Conservation (phyloP, 2,797 vertebrate species). For the Pseudochaenichthys georgianus region DNA sequence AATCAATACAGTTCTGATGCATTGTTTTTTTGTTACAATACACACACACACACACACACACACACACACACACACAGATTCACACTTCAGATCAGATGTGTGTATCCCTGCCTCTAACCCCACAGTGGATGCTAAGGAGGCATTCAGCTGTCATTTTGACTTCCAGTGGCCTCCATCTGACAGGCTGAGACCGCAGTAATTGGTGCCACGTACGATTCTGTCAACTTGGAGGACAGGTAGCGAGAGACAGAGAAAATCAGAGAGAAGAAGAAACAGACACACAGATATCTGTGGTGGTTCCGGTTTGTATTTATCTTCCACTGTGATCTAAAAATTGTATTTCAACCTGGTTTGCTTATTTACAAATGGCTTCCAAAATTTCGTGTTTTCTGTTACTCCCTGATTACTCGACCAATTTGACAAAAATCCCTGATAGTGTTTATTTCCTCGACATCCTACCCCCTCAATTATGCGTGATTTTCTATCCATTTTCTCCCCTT, state of each 20-base stretch:
- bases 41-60: conserved; percentile 7
- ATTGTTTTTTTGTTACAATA: not conserved
- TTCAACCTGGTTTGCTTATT: not conserved
- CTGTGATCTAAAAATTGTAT: not conserved
- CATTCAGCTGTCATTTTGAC: conserved; percentile 46
- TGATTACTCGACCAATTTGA: not conserved
- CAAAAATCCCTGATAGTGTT: not conserved
- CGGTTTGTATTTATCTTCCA: conserved; percentile 3
- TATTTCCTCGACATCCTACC: conserved; percentile 3
- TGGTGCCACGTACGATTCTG: conserved; percentile 68
- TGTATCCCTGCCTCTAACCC: conserved; percentile 17
- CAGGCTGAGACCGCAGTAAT: conserved; percentile 60
- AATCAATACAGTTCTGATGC: not conserved
- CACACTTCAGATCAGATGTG: conserved; percentile 16
- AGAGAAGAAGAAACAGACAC: conserved; percentile 16
- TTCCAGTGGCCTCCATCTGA: conserved; percentile 45
- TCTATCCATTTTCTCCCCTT: conserved; percentile 12
- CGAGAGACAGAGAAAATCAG: conserved; percentile 40
- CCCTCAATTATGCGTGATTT: conserved; percentile 3
- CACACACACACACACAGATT: not conserved
- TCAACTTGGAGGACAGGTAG: conserved; percentile 57
- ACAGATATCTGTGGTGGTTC: conserved; percentile 1
- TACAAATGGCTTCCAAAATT: not conserved
- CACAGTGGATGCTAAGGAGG: conserved; percentile 43
- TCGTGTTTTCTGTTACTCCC: not conserved